phyloP scores from a whole-genome alignment of 2,113 vertebrate genomes.

The Choloepus hoffmanni region DNA sequence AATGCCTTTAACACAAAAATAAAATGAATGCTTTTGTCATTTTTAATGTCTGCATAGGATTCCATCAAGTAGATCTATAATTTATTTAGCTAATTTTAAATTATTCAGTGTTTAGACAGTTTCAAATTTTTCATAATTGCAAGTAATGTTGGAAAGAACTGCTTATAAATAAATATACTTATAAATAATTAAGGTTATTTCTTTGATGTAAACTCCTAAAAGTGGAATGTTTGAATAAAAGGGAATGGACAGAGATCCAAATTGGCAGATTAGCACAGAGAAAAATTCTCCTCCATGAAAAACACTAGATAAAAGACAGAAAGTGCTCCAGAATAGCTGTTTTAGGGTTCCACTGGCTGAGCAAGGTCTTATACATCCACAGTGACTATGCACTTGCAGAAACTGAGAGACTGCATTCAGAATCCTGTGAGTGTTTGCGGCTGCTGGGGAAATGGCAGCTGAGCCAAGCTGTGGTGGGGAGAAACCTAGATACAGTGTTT shows the following conservation, averaged over 20 bases:
- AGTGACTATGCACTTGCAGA: too few relatives aligned
- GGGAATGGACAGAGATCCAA: not conserved
- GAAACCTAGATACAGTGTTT: too few relatives aligned
- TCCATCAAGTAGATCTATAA: not conserved
- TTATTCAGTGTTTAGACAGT: not conserved
- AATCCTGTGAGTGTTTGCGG: too few relatives aligned
- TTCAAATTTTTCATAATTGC: constrained; percentile 19
- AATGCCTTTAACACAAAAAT: not conserved
- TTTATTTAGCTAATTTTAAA: not conserved
- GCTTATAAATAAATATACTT: not conserved
- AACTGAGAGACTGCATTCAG: too few relatives aligned
- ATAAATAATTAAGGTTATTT: constrained; percentile 21
- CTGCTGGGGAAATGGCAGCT: too few relatives aligned
- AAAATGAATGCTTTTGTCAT: not conserved
- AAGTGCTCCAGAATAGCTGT: too few relatives aligned
- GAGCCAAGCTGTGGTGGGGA: too few relatives aligned
- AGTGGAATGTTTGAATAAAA: not conserved
- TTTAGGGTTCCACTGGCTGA: too few relatives aligned
- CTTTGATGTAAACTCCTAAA: not conserved
- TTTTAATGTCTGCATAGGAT: not conserved
- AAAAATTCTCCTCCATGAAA: too few relatives aligned
- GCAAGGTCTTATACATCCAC: too few relatives aligned
- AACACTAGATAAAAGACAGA: too few relatives aligned
- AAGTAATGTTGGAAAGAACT: not conserved
- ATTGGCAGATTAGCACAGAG: too few relatives aligned